Evolutionary conservation across 2,888 invertebrate species (phyloP).

Genomic region (Oasisia sp.): DNA sequence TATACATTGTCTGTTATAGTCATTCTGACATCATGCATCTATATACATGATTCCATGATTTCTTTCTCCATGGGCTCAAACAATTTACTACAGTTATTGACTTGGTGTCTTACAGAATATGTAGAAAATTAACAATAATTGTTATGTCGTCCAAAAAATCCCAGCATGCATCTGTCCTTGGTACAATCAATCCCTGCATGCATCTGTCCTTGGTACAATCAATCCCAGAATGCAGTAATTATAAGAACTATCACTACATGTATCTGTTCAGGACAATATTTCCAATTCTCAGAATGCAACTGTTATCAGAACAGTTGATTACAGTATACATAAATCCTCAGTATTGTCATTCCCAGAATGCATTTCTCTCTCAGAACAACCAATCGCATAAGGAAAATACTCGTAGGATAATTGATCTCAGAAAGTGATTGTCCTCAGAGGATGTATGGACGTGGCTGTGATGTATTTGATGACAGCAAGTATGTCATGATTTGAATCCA

Average conservation of each 20-base stretch:
- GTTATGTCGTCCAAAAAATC: background rate
- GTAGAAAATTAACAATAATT: background rate
- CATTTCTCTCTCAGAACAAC: no score
- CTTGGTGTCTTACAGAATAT: background rate
- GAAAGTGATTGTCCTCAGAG: no score
- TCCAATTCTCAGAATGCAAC: background rate
- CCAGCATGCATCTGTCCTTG: background rate
- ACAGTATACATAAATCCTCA: background rate
- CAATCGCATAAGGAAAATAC: no score
- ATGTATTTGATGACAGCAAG: background rate
- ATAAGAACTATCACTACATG: background rate
- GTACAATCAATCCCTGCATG: background rate
- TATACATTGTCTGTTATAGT: background rate
- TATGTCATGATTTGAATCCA: background rate
- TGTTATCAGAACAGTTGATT: background rate
- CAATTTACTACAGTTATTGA: background rate
- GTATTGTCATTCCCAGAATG: background rate
- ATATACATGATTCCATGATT: background rate
- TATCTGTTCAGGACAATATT: background rate
- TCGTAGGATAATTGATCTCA: no score
- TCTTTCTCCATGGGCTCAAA: background rate
- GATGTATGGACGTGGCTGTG: background rate
- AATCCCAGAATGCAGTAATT: background rate
- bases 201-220: background rate
- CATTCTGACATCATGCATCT: background rate